These are phyloP conservation scores for Macaria liturata DNA, from an alignment of 2,888 invertebrate genomes.

Conservation along the genomic window DNA sequence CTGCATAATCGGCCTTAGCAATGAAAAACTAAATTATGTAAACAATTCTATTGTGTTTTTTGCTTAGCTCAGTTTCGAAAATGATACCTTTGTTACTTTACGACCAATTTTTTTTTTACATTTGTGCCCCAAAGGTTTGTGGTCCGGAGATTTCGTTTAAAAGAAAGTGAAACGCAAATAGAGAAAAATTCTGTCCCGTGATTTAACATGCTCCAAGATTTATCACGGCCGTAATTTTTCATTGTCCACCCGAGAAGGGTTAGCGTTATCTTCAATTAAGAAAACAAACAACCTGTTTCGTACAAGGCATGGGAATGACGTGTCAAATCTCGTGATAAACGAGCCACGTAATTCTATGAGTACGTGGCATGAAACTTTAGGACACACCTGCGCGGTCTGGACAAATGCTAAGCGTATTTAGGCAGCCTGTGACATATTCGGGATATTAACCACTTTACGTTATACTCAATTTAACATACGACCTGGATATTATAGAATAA, in stretches of 20 bases:
- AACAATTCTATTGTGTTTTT: slow-evolving; percentile 18
- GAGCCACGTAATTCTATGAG: slow-evolving; percentile 61
- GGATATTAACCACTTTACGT: no score
- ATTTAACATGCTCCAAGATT: slow-evolving; percentile 25
- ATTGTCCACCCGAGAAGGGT: slow-evolving; percentile 35
- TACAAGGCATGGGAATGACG: slow-evolving; percentile 42
- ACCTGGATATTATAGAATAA: no score
- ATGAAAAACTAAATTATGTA: slow-evolving; percentile 19
- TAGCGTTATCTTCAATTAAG: slow-evolving; percentile 46
- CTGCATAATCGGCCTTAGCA: slow-evolving; percentile 22
- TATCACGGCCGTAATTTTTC: slow-evolving; percentile 33
- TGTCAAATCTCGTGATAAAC: slow-evolving; percentile 52
- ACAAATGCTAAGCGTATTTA: neutral
- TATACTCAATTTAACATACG: no score
- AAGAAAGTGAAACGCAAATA: slow-evolving; percentile 3
- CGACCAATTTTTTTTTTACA: no score
- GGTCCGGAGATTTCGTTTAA: no score
- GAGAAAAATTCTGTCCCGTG: slow-evolving; percentile 16
- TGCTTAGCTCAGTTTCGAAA: neutral
- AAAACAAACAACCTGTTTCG: slow-evolving; percentile 44
- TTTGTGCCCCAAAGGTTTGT: no score
- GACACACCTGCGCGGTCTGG: slow-evolving; percentile 9
- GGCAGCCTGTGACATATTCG: no score
- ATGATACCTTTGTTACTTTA: no score
- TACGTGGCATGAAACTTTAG: slow-evolving; percentile 53